phyloP scores from a whole-genome alignment of 2,797 vertebrate genomes.

The Cygnus olor region DNA sequence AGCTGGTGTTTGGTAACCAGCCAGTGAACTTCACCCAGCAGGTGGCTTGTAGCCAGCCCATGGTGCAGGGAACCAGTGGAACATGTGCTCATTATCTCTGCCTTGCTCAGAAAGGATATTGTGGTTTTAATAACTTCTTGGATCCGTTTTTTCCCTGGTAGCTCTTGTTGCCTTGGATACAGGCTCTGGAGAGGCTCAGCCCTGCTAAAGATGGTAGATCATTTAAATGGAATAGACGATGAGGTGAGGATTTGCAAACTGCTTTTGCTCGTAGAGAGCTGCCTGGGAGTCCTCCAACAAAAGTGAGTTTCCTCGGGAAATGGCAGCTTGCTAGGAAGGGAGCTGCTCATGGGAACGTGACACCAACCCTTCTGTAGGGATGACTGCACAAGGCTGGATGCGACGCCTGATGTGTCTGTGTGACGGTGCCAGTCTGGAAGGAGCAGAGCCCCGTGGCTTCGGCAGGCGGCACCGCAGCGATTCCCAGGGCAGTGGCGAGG shows the following conservation, averaged over 20 bases:
- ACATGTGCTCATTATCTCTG: slow-evolving; percentile 38
- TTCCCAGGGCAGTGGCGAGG: neutral
- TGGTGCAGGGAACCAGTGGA: neutral
- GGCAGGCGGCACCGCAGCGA: rapidly evolving
- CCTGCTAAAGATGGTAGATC: slow-evolving; percentile 72
- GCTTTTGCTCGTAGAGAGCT: neutral
- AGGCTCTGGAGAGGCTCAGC: slow-evolving; percentile 69
- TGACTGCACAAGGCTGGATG: neutral
- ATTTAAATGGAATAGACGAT: slow-evolving; percentile 69
- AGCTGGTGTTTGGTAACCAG: neutral
- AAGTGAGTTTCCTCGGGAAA: neutral
- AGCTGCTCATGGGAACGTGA: neutral
- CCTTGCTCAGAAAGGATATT: slow-evolving; percentile 65
- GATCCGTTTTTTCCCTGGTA: slow-evolving; percentile 61
- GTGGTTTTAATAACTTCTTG: slow-evolving; percentile 72
- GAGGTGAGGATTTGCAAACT: slow-evolving; percentile 62
- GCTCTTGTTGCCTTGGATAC: slow-evolving; percentile 71
- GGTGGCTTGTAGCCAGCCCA: slow-evolving; percentile 24
- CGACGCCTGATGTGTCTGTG: neutral
- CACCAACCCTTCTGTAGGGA: neutral
- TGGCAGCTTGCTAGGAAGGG: neutral
- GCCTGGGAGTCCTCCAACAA: slow-evolving; percentile 4
- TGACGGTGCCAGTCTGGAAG: neutral
- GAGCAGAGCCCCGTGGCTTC: rapidly evolving
- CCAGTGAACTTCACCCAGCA: slow-evolving; percentile 46